Percentiles rank a stretch among this genome's conserved stretches.
Conservation (phyloP, 2,113 vertebrate genomes). For the Oncorhynchus mykiss region DNA sequence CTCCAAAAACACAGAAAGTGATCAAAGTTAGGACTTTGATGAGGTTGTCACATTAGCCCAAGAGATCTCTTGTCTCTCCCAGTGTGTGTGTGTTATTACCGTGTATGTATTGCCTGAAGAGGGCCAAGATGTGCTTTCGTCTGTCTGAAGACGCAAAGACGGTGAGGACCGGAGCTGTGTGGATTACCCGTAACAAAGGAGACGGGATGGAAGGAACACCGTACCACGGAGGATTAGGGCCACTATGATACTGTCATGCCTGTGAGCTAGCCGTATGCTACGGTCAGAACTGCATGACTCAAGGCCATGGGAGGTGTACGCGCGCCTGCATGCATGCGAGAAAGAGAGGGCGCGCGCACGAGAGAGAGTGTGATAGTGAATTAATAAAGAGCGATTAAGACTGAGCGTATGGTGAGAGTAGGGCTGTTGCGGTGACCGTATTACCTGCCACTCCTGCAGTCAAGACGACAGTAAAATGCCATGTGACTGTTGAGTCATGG, state of each 20-base stretch:
- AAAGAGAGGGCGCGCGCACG: too few relatives aligned
- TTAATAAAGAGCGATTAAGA: neutral
- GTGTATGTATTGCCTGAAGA: neutral
- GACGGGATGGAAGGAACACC: slow-evolving; percentile 3
- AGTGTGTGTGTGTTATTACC: neutral
- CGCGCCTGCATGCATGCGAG: neutral
- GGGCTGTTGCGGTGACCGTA: too few relatives aligned
- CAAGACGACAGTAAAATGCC: too few relatives aligned
- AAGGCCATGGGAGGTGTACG: neutral
- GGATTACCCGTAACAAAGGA: slow-evolving; percentile 11
- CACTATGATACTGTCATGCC: neutral
- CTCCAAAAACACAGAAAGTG: slow-evolving; percentile 22
- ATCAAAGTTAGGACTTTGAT: slow-evolving; percentile 58
- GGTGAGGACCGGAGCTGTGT: neutral
- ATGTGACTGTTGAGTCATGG: too few relatives aligned
- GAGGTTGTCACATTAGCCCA: slow-evolving; percentile 46
- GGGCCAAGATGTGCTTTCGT: neutral
- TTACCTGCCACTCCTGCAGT: too few relatives aligned
- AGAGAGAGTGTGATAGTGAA: neutral
- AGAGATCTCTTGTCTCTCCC: slow-evolving; percentile 14
- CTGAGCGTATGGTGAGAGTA: neutral
- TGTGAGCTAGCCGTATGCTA: neutral
- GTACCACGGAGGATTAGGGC: neutral
- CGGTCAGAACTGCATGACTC: neutral
- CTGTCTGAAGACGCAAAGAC: slow-evolving; percentile 1